phyloP scores from a whole-genome alignment of 2,113 vertebrate genomes.

The Rhineura floridana region DNA sequence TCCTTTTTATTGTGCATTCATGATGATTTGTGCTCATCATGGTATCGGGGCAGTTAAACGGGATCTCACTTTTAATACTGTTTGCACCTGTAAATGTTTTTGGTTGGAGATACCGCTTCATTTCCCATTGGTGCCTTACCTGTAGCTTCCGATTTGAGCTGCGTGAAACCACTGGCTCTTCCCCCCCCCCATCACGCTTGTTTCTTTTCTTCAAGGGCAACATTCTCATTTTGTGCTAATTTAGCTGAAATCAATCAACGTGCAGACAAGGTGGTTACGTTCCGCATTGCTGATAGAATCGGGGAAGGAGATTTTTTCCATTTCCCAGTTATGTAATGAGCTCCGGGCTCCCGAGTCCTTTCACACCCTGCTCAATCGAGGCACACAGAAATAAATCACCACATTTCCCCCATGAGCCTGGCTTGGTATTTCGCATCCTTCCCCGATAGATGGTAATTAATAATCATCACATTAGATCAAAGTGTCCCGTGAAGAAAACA shows the following conservation, averaged over 20 bases:
- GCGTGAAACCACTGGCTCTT: not conserved
- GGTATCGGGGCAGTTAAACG: too few relatives aligned
- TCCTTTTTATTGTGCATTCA: too few relatives aligned
- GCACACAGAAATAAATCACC: conserved; percentile 31
- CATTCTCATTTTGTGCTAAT: not conserved
- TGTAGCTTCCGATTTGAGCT: not conserved
- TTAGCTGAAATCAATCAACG: not conserved
- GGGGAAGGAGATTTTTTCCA: conserved; percentile 14
- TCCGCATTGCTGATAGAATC: not conserved
- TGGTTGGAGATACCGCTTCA: too few relatives aligned
- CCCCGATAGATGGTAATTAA: conserved; percentile 59
- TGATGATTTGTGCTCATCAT: too few relatives aligned
- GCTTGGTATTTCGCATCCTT: conserved; percentile 43
- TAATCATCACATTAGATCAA: conserved; percentile 50
- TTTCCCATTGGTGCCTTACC: too few relatives aligned
- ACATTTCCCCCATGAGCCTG: conserved; percentile 1
- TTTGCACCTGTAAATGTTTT: too few relatives aligned
- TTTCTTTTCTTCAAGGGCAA: not conserved
- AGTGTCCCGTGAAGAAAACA: conserved; percentile 59
- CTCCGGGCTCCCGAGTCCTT: not conserved
- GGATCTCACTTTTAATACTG: too few relatives aligned
- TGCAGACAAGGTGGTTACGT: conserved; percentile 12
- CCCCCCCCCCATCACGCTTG: not conserved
- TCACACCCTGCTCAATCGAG: not conserved
- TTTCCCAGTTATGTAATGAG: conserved; percentile 16